phyloP scores from a whole-genome alignment of 37 sponge, comb jelly and placozoan species.

The Cliona cf. orientalis region DNA sequence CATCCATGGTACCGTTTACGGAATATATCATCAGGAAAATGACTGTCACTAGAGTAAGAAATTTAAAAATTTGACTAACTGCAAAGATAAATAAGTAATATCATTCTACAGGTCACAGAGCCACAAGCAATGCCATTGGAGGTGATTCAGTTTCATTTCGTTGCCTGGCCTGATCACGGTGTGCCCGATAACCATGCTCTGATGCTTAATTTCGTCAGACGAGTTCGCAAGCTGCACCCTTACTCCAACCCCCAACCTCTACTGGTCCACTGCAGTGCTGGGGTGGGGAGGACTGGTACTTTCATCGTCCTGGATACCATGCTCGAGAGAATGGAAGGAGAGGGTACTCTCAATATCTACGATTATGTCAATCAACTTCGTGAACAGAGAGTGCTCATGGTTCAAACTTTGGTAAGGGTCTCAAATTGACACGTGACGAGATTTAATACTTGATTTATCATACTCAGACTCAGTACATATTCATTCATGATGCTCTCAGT shows the following conservation, averaged over 20 bases:
- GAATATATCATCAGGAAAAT: constrained; percentile 71
- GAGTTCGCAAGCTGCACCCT: constrained; percentile 53
- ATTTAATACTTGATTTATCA: too few species aligned
- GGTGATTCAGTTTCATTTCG: constrained; percentile 73
- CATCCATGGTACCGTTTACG: constrained; percentile 43
- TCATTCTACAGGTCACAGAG: too few species aligned
- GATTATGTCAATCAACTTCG: constrained; percentile 46
- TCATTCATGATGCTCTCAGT: constrained; percentile 86
- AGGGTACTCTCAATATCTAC: constrained; percentile 42
- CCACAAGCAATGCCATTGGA: constrained; percentile 12
- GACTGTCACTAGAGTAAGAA: constrained; percentile 43
- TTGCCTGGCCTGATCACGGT: constrained; percentile 84
- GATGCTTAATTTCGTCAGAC: constrained; percentile 63
- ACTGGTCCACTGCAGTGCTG: constrained; percentile 88
- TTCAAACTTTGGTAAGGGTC: constrained; percentile 73
- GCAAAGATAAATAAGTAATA: too few species aligned
- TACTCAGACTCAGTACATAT: constrained; percentile 82
- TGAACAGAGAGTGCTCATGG: constrained; percentile 54
- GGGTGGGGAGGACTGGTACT: constrained; percentile 76
- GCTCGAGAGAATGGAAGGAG: constrained; percentile 54
- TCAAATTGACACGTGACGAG: too few species aligned
- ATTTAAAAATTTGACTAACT: too few species aligned
- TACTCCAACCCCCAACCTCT: constrained; percentile 26
- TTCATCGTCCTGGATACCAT: constrained; percentile 70
- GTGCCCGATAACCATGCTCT: constrained; percentile 70